Base-by-base conservation (phyloP, 2,888 invertebrate genomes). In the Fragum whitleyi region DNA sequence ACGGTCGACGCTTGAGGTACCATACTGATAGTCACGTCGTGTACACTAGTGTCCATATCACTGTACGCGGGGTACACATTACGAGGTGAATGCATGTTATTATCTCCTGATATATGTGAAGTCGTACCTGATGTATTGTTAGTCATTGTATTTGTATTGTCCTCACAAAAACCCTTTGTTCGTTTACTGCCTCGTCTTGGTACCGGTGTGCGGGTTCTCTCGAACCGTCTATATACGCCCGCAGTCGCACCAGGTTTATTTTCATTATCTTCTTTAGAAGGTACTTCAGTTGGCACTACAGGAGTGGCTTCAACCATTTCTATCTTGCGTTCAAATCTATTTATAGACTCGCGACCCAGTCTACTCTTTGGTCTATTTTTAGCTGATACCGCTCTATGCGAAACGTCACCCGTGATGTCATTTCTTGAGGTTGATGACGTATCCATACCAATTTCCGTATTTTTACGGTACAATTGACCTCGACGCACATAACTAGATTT, bases 401-500 rank as follows among this genome's bases (percentile, higher is more conserved):
- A 19, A 9, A 78, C n/a, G 28, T 77, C 71, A 29, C 19, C 65
- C 1, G 67, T 62, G 39, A 78, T 74, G 14, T 79, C 83, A 42
- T 71, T 70, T 28, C n/a, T 65, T 19, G 61, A 72, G 14, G 57
- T 71, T 11, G 57, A 65, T 9, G 78, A 77, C n/a, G 39, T 74
- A 28, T 76, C 61, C 23, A 59, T 55, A 6, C 19, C 57, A 2
- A 53, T 42, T 28, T 70, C 75, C n/a, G 67, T 68, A 23, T 75
- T 76, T 51, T 69, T 74, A 21, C 62, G 51, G 61, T 47, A 81
- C 51, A 69, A 73, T 19, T 73, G 77, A 14, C 65, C 65, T 51
- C 88, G 74, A 19, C 88, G 76, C 11, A 89, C 88, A 80, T 89
- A 87, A 76, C 88, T 87, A n/a, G 88, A 89, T 62, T 87, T 89